Evolutionary conservation across 2,113 vertebrate species (phyloP).

Genomic region (Brachionichthys hirsutus): DNA sequence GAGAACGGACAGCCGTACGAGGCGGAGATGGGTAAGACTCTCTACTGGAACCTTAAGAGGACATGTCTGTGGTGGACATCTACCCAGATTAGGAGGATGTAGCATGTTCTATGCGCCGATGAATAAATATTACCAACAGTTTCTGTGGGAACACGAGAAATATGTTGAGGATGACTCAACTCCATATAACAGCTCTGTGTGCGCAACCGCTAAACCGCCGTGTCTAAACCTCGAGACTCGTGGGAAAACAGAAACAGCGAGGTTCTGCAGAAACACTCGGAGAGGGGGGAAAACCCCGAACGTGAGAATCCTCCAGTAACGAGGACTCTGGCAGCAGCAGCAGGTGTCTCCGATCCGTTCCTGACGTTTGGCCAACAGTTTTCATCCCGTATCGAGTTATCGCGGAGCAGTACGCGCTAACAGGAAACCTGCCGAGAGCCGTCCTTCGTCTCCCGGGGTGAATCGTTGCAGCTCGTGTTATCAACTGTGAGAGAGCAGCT

Average conservation of each 20-base stretch:
- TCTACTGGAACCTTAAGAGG: not conserved
- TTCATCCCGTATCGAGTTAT: not conserved
- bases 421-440: conserved; percentile 16
- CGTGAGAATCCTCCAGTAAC: conserved; percentile 14
- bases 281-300: conserved; percentile 13
- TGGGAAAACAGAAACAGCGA: conserved; percentile 19
- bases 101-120: too few relatives aligned
- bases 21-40: conserved; percentile 86
- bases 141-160: not conserved
- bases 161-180: not conserved
- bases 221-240: not conserved
- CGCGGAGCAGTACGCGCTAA: not conserved
- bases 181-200: not conserved
- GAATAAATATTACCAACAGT: not conserved
- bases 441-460: not conserved
- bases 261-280: conserved; percentile 8
- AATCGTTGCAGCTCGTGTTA: not conserved
- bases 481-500: not conserved
- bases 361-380: conserved; percentile 22
- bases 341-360: conserved; percentile 44
- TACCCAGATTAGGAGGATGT: too few relatives aligned
- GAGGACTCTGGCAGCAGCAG: conserved; percentile 1
- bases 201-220: not conserved
- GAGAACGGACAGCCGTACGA: conserved; percentile 81
- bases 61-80: too few relatives aligned